phyloP scores from a whole-genome alignment of 2,888 invertebrate genomes.

The Agrilus mali region DNA sequence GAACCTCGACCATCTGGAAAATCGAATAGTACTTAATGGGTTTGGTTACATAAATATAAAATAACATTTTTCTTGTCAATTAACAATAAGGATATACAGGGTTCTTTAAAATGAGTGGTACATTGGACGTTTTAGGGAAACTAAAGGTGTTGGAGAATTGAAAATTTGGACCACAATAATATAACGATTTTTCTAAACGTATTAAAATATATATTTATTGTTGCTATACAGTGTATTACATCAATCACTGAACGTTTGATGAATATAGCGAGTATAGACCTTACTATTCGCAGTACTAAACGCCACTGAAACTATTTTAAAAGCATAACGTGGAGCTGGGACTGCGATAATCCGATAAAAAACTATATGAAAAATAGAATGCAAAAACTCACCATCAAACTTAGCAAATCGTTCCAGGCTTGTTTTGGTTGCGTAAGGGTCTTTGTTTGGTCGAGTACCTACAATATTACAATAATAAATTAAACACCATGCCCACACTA shows the following conservation, averaged over 20 bases:
- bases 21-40: too few species aligned
- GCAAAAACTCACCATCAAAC: constrained; percentile 5
- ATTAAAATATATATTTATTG: too few species aligned
- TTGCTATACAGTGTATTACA: constrained; percentile 4
- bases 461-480: constrained; percentile 4
- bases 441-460: constrained; percentile 19
- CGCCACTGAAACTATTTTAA: constrained; percentile 4
- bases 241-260: neutral
- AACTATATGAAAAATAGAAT: neutral
- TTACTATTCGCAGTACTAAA: constrained; percentile 8
- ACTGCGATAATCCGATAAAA: constrained; percentile 2
- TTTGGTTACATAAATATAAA: too few species aligned
- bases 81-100: too few species aligned
- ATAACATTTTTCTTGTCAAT: too few species aligned
- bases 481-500: neutral
- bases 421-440: constrained; percentile 30
- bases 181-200: too few species aligned
- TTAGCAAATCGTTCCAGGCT: constrained; percentile 26
- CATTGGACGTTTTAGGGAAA: too few species aligned
- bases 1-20: constrained; percentile 37
- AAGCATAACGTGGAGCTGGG: constrained; percentile 8
- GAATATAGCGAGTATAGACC: constrained; percentile 7
- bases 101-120: neutral
- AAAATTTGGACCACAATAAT: too few species aligned
- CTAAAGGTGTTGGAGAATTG: too few species aligned